Base-by-base conservation (phyloP, 2,888 invertebrate species). In the Apotomis betuletana region DNA sequence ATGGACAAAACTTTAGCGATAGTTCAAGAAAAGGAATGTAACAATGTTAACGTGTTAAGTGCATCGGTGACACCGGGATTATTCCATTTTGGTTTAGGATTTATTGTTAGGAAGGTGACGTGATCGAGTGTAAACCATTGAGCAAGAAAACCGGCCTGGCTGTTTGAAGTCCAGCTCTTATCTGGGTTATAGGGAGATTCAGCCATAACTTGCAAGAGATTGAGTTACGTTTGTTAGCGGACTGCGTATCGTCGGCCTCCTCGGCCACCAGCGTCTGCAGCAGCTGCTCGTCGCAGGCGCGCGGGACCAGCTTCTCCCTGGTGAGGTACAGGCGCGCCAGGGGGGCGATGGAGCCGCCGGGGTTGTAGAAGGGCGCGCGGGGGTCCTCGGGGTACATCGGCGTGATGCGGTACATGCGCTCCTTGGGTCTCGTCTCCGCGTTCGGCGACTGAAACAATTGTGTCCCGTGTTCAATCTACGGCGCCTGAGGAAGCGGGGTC, bases 361-460 rank as follows among this genome's bases (percentile, higher is more conserved):
- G 95, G 84, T 97, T 96, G 90, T 97, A 99, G 90, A 99, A 99
- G 0, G 99, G 99, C 0, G 98, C 97, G 74, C 96, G 94, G 0
- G 97, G 96, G 91, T 99, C 97, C 88, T 97, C 97, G 0, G 99
- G 99, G 87, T 96, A 97, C 88, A 95, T 96, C 3, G 97, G 96
- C 0, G 99, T 99, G 80, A 99, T 99, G 74, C 95, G 95, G 81
- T 95, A 96, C 94, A 99, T 99, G 77, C 95, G 95, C 87, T 98
- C 97, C 73, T 96, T 96, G 0, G 97, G 97, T 8, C 93, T 91
- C 0, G 96, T 96, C 81, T 97, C 97, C 0, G 95, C 85, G 86
- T 97, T 97, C 0, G 96, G 96, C 0, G 97, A 97, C 97, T 97
- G 82, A 38, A 81, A 76, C 38, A 1, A n/a, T 61, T 12, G 0